Percentiles rank a stretch among this genome's conserved stretches.
Evolutionary conservation across 2,888 invertebrate genomes (phyloP).

Genomic region (Lasioglossum zephyrum): DNA sequence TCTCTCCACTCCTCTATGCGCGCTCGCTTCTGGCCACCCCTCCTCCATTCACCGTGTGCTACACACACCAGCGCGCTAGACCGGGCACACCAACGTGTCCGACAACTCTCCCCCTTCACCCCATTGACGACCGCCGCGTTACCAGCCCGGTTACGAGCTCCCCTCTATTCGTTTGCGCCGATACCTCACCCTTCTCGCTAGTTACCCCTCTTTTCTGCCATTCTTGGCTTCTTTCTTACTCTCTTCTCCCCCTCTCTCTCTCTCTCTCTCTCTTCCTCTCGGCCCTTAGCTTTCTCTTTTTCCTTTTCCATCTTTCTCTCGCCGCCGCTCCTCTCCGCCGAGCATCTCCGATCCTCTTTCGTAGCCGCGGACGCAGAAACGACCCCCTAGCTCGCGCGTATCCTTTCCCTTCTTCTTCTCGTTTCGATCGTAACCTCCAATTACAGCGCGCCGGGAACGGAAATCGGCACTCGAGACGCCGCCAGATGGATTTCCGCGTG

Average conservation of each 20-base stretch:
- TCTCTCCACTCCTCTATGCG: slow-evolving; percentile 58
- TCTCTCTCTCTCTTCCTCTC: slow-evolving; percentile 30
- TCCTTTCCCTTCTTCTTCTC: slow-evolving; percentile 16
- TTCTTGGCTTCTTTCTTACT: slow-evolving; percentile 35
- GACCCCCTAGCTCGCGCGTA: slow-evolving; percentile 46
- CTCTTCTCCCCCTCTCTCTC: not conserved
- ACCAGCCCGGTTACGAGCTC: slow-evolving; percentile 67
- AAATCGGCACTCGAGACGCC: slow-evolving; percentile 40
- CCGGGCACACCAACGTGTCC: slow-evolving; percentile 38
- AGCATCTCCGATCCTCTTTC: slow-evolving; percentile 38
- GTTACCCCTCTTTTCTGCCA: slow-evolving; percentile 41
- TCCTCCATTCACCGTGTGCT: slow-evolving; percentile 45
- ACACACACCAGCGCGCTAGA: slow-evolving; percentile 48
- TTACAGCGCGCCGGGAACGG: slow-evolving; percentile 46
- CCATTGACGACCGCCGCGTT: slow-evolving; percentile 56
- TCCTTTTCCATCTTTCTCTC: slow-evolving; percentile 16
- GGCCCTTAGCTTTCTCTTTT: slow-evolving; percentile 6
- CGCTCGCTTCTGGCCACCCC: slow-evolving; percentile 57
- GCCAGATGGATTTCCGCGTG: slow-evolving; percentile 53
- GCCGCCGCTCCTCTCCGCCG: not conserved
- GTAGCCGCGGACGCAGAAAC: slow-evolving; percentile 38
- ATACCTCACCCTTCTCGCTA: slow-evolving; percentile 52
- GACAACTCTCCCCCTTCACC: slow-evolving; percentile 46
- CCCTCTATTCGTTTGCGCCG: slow-evolving; percentile 52
- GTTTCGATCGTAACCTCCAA: slow-evolving; percentile 39